Base-by-base conservation (phyloP, 2,113 vertebrate genomes). In the Bombycilla garrulus region DNA sequence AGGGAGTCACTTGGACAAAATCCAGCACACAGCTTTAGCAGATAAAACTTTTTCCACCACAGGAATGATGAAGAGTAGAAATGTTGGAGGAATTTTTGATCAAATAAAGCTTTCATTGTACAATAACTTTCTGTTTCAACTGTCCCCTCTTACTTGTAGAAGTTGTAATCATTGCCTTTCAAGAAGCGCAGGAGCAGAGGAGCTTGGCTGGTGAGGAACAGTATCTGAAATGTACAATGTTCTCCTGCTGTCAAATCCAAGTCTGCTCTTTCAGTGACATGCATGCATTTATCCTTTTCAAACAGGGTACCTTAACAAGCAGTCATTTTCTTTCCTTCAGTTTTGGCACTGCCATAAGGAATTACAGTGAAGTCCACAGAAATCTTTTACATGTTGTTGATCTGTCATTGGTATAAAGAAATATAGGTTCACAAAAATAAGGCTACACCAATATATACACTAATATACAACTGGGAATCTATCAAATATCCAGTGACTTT, bases 31-130 rank as follows among this genome's bases (percentile, higher is more conserved):
- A 82, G 9, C 14, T 95, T 79, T 81, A 79, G 38, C 84, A 73
- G 60, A 48, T 83, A 96, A 95, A 95, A 56, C 33, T 82, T 54
- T 95, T 82, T 23, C 4, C 36, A 60, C 25, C 25, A 28, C 24
- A 62, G 48, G 24, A 77, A n/a, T 23, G 36, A 94, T 26, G 10
- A 50, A 38, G 35, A 6, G 5, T 17, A 56, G 40, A 85, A 95
- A 26, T 61, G 5, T 28, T 1, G 4, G 11, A 73, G 70, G 42
- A 72, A 61, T 85, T 64, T 36, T 29, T 60, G 26, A 70, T 65
- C 73, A 92, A 38, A 76, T 92, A 36, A 91, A 69, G 12, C 16
- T 88, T 33, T 48, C 45, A 54, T 77, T 70, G 72, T 64, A 31
- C 50, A 77, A 65, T 57, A 29, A 40, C 17, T 83, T 90, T 69